These are phyloP conservation scores for Ophthalmolycus amberensis DNA, from an alignment of 2,113 vertebrate species.

Conservation along the genomic window DNA sequence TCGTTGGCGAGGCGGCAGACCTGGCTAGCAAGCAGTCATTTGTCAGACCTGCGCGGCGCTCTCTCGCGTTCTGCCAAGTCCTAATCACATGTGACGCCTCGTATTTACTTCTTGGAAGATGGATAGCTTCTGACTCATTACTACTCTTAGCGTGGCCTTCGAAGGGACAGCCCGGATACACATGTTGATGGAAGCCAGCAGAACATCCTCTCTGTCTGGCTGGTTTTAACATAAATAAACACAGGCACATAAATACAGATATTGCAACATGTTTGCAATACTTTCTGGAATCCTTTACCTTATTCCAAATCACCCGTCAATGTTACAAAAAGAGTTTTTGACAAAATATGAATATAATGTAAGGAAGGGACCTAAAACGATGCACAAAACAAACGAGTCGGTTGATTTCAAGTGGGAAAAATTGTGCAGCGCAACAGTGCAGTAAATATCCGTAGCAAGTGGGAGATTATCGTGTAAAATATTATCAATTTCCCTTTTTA, in stretches of 20 bases:
- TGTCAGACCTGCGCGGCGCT: constrained; percentile 66
- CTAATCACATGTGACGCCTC: constrained; percentile 72
- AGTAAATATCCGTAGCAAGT: background rate
- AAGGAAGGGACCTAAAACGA: background rate
- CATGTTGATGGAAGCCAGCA: constrained; percentile 38
- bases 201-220: constrained; percentile 1
- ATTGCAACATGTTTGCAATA: constrained; percentile 14
- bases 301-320: background rate
- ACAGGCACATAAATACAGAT: background rate
- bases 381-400: background rate
- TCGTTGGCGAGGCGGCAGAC: constrained; percentile 45
- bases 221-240: background rate
- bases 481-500: background rate
- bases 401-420: background rate
- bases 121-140: constrained; percentile 65
- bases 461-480: background rate
- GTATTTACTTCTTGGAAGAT: constrained; percentile 63
- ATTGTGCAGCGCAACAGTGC: background rate
- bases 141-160: constrained; percentile 42
- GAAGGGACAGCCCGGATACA: constrained; percentile 37
- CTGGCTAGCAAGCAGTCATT: constrained; percentile 64
- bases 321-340: background rate
- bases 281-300: background rate
- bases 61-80: constrained; percentile 58
- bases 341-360: background rate